phyloP scores from a whole-genome alignment of 2,797 vertebrate species.

The Ctenopoma kingsleyae region DNA sequence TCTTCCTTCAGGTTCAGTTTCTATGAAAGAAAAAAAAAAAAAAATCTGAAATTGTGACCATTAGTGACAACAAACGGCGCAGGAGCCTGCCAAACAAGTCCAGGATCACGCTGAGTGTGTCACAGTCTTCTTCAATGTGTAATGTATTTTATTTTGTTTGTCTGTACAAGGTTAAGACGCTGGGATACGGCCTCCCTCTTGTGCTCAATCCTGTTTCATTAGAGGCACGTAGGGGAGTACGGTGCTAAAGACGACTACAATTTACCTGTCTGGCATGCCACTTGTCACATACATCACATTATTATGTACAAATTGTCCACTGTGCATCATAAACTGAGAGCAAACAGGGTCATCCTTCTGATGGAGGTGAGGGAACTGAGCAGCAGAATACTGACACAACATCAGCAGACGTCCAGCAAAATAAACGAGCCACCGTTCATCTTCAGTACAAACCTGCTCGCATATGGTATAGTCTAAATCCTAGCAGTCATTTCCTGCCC shows the following conservation, averaged over 20 bases:
- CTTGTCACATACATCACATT: conserved; percentile 7
- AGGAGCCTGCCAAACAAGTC: conserved; percentile 6
- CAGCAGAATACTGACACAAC: conserved; percentile 16
- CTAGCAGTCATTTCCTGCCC: conserved; percentile 32
- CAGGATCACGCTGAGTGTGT: conserved; percentile 15
- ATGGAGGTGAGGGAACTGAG: background rate
- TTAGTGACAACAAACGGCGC: conserved; percentile 13
- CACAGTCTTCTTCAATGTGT: conserved; percentile 1
- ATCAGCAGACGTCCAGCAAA: conserved; percentile 52
- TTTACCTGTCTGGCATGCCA: conserved; percentile 32
- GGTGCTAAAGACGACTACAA: conserved; percentile 17
- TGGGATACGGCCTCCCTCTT: conserved; percentile 15
- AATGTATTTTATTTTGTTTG: conserved; percentile 38
- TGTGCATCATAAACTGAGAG: conserved; percentile 24
- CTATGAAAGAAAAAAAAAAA: background rate
- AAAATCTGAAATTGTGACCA: background rate
- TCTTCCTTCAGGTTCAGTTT: conserved; percentile 5
- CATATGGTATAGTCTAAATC: conserved; percentile 31
- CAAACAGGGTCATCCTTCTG: conserved; percentile 17
- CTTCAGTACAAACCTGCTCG: conserved; percentile 36
- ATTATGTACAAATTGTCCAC: conserved; percentile 22
- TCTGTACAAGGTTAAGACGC: conserved; percentile 36
- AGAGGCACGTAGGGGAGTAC: conserved; percentile 6
- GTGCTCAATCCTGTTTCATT: conserved; percentile 29
- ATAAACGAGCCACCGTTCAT: conserved; percentile 62